Conservation (phyloP, 2,797 vertebrate genomes). For the Xenentodon cancila region DNA sequence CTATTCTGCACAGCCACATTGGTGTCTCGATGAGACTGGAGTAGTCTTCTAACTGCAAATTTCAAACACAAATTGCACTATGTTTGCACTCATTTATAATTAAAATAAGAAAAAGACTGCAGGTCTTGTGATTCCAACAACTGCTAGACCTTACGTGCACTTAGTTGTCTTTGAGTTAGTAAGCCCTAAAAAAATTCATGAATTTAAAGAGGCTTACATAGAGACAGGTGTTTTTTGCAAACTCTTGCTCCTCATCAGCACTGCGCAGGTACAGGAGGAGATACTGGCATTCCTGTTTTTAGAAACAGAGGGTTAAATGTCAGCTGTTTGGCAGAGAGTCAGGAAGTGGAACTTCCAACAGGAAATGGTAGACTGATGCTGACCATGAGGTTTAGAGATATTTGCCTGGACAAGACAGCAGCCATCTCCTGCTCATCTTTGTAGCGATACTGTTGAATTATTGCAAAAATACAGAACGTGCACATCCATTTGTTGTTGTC, state of each 20-base stretch:
- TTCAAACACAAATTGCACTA: neutral
- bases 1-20: conserved; percentile 47
- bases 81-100: too few relatives aligned
- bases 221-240: conserved; percentile 27
- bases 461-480: conserved; percentile 69
- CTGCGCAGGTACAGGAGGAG: conserved; percentile 58
- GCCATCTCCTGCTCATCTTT: conserved; percentile 1
- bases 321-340: neutral
- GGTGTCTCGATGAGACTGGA: conserved; percentile 29
- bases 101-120: too few relatives aligned
- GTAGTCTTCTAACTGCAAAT: conserved; percentile 40
- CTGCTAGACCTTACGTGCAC: too few relatives aligned
- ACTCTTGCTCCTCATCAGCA: conserved; percentile 48
- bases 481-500: conserved; percentile 61
- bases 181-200: too few relatives aligned
- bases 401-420: conserved; percentile 12
- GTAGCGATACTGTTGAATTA: neutral
- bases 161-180: too few relatives aligned
- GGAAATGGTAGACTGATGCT: conserved; percentile 17
- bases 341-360: too few relatives aligned
- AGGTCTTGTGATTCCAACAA: too few relatives aligned
- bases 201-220: conserved; percentile 40
- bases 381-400: conserved; percentile 60
- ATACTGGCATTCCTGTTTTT: conserved; percentile 67
- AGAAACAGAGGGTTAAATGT: neutral